Conservation (phyloP, 2,797 vertebrate species). For the Sphaeramia orbicularis region DNA sequence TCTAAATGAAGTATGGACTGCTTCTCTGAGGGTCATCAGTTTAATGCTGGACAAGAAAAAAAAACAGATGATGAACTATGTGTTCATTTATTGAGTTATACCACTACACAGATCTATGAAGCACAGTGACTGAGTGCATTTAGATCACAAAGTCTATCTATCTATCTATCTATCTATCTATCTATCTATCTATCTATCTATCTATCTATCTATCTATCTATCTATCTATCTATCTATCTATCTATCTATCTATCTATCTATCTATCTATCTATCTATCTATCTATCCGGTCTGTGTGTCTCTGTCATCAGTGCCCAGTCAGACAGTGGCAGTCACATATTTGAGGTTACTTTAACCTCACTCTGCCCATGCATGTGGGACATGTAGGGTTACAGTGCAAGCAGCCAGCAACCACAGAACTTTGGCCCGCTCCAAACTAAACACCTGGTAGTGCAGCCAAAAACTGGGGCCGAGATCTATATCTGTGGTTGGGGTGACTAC, state of each 20-base stretch:
- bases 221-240: constrained; percentile 15
- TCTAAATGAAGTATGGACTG: constrained; percentile 49
- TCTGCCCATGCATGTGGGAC: constrained; percentile 42
- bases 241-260: not conserved
- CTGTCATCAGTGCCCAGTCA: constrained; percentile 33
- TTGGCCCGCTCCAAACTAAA: constrained; percentile 69
- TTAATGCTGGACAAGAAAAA: too few relatives aligned
- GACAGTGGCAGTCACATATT: constrained; percentile 32
- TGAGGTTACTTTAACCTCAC: constrained; percentile 46
- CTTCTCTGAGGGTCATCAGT: constrained; percentile 18
- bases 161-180: too few relatives aligned
- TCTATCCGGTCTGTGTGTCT: constrained; percentile 38
- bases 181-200: too few relatives aligned
- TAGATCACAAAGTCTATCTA: too few relatives aligned
- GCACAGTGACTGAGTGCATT: too few relatives aligned
- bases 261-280: constrained; percentile 16
- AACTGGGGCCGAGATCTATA: constrained; percentile 34
- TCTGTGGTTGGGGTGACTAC: constrained; percentile 51
- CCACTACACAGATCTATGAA: too few relatives aligned
- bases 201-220: too few relatives aligned
- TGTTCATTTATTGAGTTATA: too few relatives aligned
- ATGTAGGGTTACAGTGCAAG: constrained; percentile 61
- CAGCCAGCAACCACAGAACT: constrained; percentile 56
- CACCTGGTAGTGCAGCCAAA: constrained; percentile 62
- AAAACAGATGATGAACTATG: too few relatives aligned